Evolutionary conservation across 1,140 invertebrate species (phyloP), one percentile per base, ranked within the genome.

Genomic region (Drosophila repletoides): DNA sequence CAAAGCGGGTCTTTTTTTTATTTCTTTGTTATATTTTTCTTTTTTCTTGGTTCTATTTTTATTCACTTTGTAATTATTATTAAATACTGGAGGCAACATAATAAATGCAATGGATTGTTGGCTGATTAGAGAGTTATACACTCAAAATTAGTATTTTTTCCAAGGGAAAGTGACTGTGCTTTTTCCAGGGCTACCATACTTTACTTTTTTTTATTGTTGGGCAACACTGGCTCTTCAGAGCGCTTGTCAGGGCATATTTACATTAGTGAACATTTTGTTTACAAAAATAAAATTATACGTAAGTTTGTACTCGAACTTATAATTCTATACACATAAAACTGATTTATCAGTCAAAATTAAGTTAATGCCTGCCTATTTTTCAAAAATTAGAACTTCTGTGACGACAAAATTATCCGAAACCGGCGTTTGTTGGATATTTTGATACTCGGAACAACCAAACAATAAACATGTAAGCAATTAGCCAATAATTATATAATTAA

Each of bases 381-480:
- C 21, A 40, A 29, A 28, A 2, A 21, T 17, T 12, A 29, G 19
- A 38, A 21, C 33, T 49, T 29, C n/a, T n/a, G 15, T 38, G 33
- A 51, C 9, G 4, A 14, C 22, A 29, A 60, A 60, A 60, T 51
- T 40, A 60, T 51, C 22, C 9, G 10, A 40, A 29, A 19, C n/a
- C 43, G n/a, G 41, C 31, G 31, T 46, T 26, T 31, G 55, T 17
- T 36, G 31, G 14, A 46, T 17, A 36, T 21, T 56, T 24, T 58
- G 5, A 38, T 38, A 28, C 45, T 60, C 14, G 15, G 12, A 15
- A 40, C 22, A 15, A 38, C 24, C 34, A 28, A 31, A n/a, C 22
- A 10, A 26, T 53, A 53, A 36, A 26, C 33, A 10, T 7, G 7
- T 34, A 1, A 6, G n/a, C 33, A 3, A 34, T n/a, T n/a, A n/a